Conservation (phyloP, 2,797 vertebrate genomes). For the Fringilla coelebs region DNA sequence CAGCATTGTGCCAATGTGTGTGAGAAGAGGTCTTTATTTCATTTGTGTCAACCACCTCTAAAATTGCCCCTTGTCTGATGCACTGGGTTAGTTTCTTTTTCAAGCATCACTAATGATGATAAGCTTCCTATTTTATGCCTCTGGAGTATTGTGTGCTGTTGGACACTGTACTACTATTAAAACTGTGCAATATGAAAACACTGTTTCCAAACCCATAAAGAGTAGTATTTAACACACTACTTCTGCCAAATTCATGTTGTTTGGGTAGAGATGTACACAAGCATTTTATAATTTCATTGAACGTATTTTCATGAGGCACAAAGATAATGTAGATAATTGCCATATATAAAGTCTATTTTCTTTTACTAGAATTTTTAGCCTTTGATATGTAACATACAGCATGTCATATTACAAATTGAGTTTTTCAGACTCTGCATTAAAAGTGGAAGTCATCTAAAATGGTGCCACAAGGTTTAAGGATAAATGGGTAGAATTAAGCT, state of each 20-base stretch:
- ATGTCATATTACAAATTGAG: not conserved
- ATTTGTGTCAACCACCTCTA: not conserved
- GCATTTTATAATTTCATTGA: not conserved
- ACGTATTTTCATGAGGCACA: not conserved
- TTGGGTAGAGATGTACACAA: not conserved
- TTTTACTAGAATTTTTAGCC: constrained; percentile 15
- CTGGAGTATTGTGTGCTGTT: not conserved
- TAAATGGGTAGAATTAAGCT: not conserved
- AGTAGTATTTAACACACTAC: not conserved
- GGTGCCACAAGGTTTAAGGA: not conserved
- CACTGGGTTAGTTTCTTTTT: not conserved
- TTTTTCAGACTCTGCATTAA: not conserved
- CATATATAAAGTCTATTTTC: constrained; percentile 9
- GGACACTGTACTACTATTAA: not conserved
- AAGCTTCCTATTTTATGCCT: not conserved
- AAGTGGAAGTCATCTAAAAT: not conserved
- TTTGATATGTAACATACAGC: not conserved
- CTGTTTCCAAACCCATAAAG: not conserved
- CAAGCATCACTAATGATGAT: not conserved
- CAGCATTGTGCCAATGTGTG: not conserved
- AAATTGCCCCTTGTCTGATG: not conserved
- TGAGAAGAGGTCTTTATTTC: not conserved
- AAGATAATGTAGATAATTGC: not conserved
- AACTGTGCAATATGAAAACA: constrained; percentile 44
- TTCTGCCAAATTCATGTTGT: not conserved